Percentiles rank a stretch among this genome's conserved stretches.
Conservation (phyloP, 2,888 invertebrate species). For the Acrocyrtus sp. region DNA sequence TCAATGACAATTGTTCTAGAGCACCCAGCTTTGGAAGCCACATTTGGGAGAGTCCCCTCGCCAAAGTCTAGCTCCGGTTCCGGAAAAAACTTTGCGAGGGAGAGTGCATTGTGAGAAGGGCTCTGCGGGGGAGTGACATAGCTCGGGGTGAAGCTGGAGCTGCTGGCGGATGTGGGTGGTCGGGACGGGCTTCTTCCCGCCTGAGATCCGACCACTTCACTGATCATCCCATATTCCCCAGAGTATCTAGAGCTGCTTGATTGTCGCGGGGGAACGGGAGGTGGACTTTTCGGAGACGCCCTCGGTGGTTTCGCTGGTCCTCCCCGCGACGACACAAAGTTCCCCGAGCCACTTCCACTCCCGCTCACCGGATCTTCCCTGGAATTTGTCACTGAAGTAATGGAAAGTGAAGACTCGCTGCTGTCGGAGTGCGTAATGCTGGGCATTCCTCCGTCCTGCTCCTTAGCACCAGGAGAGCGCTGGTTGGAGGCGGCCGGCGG, state of each 20-base stretch:
- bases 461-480: conserved; percentile 40
- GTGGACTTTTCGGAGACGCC: conserved; percentile 57
- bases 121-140: conserved; percentile 61
- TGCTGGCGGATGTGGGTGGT: conserved; percentile 78
- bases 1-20: conserved; percentile 64
- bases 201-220: conserved; percentile 13
- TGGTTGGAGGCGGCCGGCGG: conserved; percentile 52
- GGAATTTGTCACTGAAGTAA: conserved; percentile 44
- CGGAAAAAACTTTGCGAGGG: conserved; percentile 58
- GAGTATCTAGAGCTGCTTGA: conserved; percentile 52
- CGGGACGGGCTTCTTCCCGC: conserved; percentile 63
- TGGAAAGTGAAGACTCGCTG: conserved; percentile 59
- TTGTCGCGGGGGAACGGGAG: conserved; percentile 54
- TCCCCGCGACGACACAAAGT: conserved; percentile 26
- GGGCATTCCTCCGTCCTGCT: conserved; percentile 45
- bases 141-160: conserved; percentile 73
- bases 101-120: conserved; percentile 58
- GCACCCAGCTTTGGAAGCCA: conserved; percentile 45
- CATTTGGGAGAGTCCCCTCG: conserved; percentile 51
- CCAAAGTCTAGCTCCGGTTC: conserved; percentile 59
- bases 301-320: conserved; percentile 60
- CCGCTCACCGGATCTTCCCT: conserved; percentile 17
- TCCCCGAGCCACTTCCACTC: conserved; percentile 6
- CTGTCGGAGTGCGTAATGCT: conserved; percentile 60
- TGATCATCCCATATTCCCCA: conserved; percentile 37